These are phyloP conservation scores for Julus scanicus DNA, from an alignment of 2,888 invertebrate genomes.

Conservation along the genomic window DNA sequence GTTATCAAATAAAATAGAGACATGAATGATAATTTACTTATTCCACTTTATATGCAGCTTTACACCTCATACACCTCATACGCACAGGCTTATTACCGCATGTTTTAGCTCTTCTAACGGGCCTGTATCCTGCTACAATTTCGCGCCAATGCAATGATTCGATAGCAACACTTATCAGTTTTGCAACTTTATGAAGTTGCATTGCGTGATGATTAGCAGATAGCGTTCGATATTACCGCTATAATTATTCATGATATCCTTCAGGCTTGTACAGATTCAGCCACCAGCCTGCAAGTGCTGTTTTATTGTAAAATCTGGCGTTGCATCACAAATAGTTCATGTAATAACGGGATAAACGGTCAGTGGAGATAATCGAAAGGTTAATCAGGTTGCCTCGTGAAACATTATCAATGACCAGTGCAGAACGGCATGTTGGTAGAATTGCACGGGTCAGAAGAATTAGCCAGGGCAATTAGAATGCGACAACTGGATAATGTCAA, in stretches of 20 bases:
- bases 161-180: neutral
- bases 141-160: neutral
- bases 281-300: neutral
- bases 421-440: neutral
- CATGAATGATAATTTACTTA: no score
- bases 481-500: constrained; percentile 8
- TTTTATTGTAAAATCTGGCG: neutral
- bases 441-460: constrained; percentile 9
- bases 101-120: no score
- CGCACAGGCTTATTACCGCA: no score
- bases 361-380: constrained; percentile 27
- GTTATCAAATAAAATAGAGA: no score
- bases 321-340: neutral
- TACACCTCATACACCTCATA: no score
- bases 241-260: neutral
- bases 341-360: constrained; percentile 22
- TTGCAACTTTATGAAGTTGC: neutral
- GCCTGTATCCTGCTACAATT: neutral
- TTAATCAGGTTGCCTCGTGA: neutral
- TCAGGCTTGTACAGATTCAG: neutral
- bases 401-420: neutral
- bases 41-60: no score
- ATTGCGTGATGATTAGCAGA: neutral
- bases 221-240: neutral
- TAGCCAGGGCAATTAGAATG: constrained; percentile 1